Percentiles rank a stretch among this genome's conserved stretches.
These are phyloP conservation scores for Pardalotus punctatus DNA, from an alignment of 2,113 vertebrate species.

Conservation along the genomic window DNA sequence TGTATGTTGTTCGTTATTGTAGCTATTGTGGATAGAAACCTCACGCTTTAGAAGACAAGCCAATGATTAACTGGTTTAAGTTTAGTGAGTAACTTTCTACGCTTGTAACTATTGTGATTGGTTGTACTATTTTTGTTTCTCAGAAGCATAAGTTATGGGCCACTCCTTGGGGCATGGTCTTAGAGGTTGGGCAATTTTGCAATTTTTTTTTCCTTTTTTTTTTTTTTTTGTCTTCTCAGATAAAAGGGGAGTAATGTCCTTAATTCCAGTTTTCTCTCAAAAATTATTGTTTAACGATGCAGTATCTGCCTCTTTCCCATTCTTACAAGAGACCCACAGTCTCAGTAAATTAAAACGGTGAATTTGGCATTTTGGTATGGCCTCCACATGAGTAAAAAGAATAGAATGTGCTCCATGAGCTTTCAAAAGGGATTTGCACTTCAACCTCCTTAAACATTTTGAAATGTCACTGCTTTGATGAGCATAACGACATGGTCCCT, in stretches of 20 bases:
- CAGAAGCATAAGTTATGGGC: not conserved
- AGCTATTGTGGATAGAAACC: slow-evolving; percentile 35
- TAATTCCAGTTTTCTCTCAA: not conserved
- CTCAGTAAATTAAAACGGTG: not conserved
- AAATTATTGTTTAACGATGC: not conserved
- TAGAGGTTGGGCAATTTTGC: not conserved
- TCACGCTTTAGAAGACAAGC: slow-evolving; percentile 15
- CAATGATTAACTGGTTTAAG: slow-evolving; percentile 40
- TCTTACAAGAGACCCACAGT: not conserved
- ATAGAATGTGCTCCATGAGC: not conserved
- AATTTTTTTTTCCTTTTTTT: not conserved
- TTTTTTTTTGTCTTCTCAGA: not conserved
- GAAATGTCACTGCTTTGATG: not conserved
- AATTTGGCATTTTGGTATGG: not conserved
- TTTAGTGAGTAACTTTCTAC: slow-evolving; percentile 32
- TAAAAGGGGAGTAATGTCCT: not conserved
- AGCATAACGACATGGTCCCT: fast-evolving
- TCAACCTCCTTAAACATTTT: not conserved
- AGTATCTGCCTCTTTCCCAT: not conserved
- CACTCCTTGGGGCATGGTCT: not conserved
- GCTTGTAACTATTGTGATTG: not conserved
- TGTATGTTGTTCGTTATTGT: slow-evolving; percentile 4
- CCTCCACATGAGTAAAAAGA: not conserved
- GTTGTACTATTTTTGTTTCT: slow-evolving; percentile 3
- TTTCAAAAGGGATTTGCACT: not conserved